Conservation (phyloP, 2,888 invertebrate species). For the Phaedon cochleariae region DNA sequence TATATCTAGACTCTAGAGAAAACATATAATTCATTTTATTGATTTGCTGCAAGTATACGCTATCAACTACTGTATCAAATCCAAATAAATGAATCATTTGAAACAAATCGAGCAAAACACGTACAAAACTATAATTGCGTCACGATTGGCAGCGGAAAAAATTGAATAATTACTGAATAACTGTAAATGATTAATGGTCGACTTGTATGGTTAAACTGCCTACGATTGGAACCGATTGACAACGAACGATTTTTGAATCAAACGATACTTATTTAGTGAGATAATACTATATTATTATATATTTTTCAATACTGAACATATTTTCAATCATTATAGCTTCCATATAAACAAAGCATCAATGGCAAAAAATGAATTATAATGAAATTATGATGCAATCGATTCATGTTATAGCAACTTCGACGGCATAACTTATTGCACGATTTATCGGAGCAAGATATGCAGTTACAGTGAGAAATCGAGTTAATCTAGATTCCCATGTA, state of each 20-base stretch:
- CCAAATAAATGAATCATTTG: background rate
- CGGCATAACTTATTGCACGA: background rate
- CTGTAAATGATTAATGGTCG: background rate
- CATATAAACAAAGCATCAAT: background rate
- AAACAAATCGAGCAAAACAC: background rate
- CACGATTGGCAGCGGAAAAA: background rate
- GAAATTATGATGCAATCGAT: background rate
- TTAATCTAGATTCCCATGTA: conserved; percentile 27
- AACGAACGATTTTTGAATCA: too few species aligned
- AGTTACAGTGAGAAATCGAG: conserved; percentile 23
- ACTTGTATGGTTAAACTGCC: background rate
- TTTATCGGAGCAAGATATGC: background rate
- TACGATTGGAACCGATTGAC: background rate
- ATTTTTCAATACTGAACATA: too few species aligned
- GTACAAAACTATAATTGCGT: background rate
- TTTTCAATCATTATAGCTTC: too few species aligned
- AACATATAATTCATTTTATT: too few species aligned
- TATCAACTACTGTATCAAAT: background rate
- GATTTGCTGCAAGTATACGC: too few species aligned
- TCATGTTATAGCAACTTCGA: background rate
- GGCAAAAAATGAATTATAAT: background rate
- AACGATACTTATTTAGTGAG: too few species aligned
- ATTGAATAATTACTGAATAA: background rate
- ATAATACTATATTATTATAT: too few species aligned
- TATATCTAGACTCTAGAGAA: too few species aligned